A percentile compares a stretch with the other conserved stretches of the same genome.
Evolutionary conservation across 2,888 invertebrate species (phyloP).

Genomic region (Ditula angustiorana): DNA sequence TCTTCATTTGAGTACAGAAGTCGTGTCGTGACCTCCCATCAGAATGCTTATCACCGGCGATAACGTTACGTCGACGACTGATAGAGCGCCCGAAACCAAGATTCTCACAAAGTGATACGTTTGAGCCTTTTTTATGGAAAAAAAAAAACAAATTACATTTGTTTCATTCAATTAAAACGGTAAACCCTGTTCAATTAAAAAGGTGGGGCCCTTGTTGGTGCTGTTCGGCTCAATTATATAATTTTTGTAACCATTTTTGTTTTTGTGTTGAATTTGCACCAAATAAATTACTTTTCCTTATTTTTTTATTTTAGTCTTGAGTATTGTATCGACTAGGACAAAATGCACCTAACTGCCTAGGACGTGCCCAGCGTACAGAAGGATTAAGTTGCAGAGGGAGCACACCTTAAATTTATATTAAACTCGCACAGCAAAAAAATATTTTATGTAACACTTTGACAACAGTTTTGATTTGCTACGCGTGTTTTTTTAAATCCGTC

Average conservation of each 20-base stretch:
- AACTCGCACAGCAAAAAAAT: constrained; percentile 21
- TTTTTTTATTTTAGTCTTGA: no score
- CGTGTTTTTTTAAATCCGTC: neutral
- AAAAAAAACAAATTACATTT: no score
- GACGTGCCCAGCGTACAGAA: neutral
- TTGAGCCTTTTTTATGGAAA: neutral
- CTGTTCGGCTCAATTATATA: no score
- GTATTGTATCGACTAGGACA: neutral
- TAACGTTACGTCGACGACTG: constrained; percentile 52
- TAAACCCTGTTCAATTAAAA: neutral
- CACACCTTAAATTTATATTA: constrained; percentile 21
- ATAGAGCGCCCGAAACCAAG: constrained; percentile 42
- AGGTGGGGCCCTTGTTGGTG: no score
- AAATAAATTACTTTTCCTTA: no score
- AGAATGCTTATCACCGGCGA: constrained; percentile 53
- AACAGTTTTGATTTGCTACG: constrained; percentile 28
- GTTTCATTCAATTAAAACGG: no score
- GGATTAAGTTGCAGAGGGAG: constrained; percentile 27
- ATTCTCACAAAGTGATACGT: constrained; percentile 1
- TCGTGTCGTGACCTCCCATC: constrained; percentile 64
- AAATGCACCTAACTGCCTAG: constrained; percentile 1
- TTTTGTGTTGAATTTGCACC: no score
- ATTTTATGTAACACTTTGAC: constrained; percentile 35
- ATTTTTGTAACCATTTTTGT: no score
- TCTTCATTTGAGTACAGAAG: constrained; percentile 42